Conservation (phyloP, 2,797 vertebrate species). For the Remorina albescens region DNA sequence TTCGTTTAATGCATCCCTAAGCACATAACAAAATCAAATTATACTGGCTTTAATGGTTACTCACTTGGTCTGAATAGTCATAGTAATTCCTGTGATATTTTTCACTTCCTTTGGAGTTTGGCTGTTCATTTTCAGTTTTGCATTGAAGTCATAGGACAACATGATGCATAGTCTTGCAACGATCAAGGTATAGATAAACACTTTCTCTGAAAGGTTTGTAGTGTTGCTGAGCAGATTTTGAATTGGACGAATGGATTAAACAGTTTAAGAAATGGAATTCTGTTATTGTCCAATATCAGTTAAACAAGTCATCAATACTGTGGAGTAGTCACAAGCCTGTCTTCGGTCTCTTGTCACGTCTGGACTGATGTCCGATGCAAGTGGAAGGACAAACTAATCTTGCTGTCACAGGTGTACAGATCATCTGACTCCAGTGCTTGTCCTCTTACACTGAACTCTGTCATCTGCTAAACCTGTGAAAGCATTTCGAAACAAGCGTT, state of each 20-base stretch:
- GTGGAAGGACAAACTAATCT: conserved; percentile 17
- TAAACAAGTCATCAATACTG: conserved; percentile 10
- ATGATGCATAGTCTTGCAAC: neutral
- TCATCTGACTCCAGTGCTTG: conserved; percentile 31
- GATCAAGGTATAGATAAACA: no score
- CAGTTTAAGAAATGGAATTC: neutral
- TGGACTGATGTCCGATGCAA: conserved; percentile 22
- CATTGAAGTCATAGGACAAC: neutral
- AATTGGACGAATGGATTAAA: neutral
- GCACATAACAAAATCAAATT: neutral
- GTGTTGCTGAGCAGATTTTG: neutral
- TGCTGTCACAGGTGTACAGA: conserved; percentile 38
- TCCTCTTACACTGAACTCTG: neutral
- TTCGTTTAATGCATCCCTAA: no score
- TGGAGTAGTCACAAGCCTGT: neutral
- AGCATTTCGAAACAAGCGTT: neutral
- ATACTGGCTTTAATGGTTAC: neutral
- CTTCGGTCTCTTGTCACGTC: conserved; percentile 1
- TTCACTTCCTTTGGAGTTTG: neutral
- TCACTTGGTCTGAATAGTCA: neutral
- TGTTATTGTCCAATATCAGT: conserved; percentile 19
- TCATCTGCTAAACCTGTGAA: conserved; percentile 3
- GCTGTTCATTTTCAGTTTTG: neutral
- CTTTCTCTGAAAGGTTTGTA: neutral
- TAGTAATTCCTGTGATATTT: no score